Base-by-base conservation (phyloP, 2,797 vertebrate genomes). In the Enteromius fasciolatus region DNA sequence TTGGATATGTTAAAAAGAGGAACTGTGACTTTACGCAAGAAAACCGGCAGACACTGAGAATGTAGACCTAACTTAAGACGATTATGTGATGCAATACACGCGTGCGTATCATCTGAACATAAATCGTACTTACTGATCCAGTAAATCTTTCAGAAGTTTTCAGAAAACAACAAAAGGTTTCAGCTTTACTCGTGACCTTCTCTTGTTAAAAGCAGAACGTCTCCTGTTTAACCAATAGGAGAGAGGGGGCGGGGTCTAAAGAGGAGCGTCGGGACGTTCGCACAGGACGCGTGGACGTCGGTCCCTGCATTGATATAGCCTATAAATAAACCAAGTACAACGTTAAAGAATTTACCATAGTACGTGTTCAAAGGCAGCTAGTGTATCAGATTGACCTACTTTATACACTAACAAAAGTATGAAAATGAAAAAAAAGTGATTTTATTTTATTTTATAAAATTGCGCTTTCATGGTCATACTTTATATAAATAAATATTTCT, bases 1-100 rank as follows among this genome's bases (percentile, higher is more conserved):
- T 61, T 8, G 69, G 4, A 20, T 14, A 31, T 3, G 72, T 2
- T 76, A 36, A 81, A 81, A 81, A 81, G 70, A 73, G 80, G 80
- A 81, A 81, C 80, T 10, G 46, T 12, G 44, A 64, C 7, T 70
- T 80, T 10, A 2, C 5, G 25, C 11, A 46, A 23, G 12, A 63
- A n/a, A 48, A 17, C 39, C 18, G 25, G 18, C 2, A 18, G 33
- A 61, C 3, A 70, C 0, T 4, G 17, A 28, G 11, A 28, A 25
- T 20, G 50, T 8, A 69, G 23, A 70, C 36, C n/a, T 1, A 33
- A 76, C 31, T 57, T 5, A 44, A 6, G 8, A 4, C 4, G 33
- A 25, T 44, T 31, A 44, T 14, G 20, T 8, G 11, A 18, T 18
- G 8, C 54, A 52, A 68, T 6, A 1, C 17, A 59, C 3, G 17